Conservation (phyloP, 2,113 vertebrate species). For the Tursiops truncatus region DNA sequence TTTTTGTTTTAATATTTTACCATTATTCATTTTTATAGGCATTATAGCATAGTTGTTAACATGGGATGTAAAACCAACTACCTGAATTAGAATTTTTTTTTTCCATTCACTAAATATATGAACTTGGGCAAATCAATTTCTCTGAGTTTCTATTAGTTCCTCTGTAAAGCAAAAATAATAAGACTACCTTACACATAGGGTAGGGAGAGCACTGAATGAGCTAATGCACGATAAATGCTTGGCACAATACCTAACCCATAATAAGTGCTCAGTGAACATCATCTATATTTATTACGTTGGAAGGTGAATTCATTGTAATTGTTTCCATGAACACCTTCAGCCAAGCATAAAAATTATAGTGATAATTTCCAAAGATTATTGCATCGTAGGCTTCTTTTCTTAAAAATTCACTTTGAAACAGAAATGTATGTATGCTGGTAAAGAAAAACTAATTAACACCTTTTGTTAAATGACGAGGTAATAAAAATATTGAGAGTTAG, state of each 20-base stretch:
- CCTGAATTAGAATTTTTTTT: constrained; percentile 9
- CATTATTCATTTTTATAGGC: background rate
- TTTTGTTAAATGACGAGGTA: constrained; percentile 7
- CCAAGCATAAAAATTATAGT: constrained; percentile 41
- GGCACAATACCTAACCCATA: background rate
- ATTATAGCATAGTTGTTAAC: background rate
- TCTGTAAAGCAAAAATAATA: background rate
- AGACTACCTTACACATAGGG: background rate
- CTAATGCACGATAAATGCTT: background rate
- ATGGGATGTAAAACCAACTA: background rate
- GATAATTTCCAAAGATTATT: constrained; percentile 22
- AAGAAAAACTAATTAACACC: background rate
- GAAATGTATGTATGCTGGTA: background rate
- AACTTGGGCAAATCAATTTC: background rate
- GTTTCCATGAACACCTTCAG: constrained; percentile 19
- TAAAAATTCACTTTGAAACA: background rate
- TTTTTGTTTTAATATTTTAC: background rate
- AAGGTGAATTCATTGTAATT: constrained; percentile 42
- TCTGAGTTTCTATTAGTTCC: background rate
- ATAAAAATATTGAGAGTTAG: background rate
- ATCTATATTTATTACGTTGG: constrained; percentile 1
- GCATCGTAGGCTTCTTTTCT: background rate
- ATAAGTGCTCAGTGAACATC: constrained; percentile 25
- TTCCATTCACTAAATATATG: background rate
- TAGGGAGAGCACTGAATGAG: background rate